Evolutionary conservation across 2,113 vertebrate genomes (phyloP), one percentile per base, ranked within the genome.

Genomic region (Gnathonemus echidnorhynchus): DNA sequence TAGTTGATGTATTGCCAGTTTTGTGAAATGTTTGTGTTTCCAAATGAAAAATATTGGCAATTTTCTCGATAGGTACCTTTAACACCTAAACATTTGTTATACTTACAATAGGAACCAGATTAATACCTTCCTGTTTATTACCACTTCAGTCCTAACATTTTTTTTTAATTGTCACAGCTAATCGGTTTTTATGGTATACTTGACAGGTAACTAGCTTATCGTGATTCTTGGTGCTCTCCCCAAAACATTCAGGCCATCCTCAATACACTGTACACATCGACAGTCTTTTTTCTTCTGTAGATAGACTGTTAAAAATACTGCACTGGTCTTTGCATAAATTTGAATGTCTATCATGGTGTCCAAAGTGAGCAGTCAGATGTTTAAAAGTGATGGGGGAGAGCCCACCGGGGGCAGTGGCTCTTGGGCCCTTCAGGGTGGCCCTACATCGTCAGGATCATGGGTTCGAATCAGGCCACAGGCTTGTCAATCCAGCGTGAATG

Each of bases 41-140:
- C 88, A 27, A 48, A 45, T 88, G 88, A 88, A 88, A 89, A 15
- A n/a, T 46, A n/a, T 88, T 88, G 56, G 45, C 56, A 8, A 24
- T 45, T n/a, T 46, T 70, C 35, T 6, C 27, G 11, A 48, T 35
- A 31, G 1, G 6, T 49, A 24, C 42, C 53, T 27, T 53, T 56
- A 74, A 74, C 62, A 49, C 15, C 88, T 46, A 88, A 49, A 42
- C 45, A 27, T 52, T 17, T 89, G 46, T 77, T 50, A 39, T 80
- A 48, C 50, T 77, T 45, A 89, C n/a, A 50, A 8, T 9, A 80
- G 50, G 46, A 80, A 27, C 7, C 19, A 52, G 46, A 49, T 80
- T 21, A 52, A 89, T 80, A 77, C 5, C 39, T 58, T 42, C 50
- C 50, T 50, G 4, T 80, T 80, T 49, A 52, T 5, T 35, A 19